Percentiles rank a stretch among this genome's conserved stretches.
These are phyloP conservation scores for Mus spretus DNA, from an alignment of 2,797 vertebrate species.

Conservation along the genomic window DNA sequence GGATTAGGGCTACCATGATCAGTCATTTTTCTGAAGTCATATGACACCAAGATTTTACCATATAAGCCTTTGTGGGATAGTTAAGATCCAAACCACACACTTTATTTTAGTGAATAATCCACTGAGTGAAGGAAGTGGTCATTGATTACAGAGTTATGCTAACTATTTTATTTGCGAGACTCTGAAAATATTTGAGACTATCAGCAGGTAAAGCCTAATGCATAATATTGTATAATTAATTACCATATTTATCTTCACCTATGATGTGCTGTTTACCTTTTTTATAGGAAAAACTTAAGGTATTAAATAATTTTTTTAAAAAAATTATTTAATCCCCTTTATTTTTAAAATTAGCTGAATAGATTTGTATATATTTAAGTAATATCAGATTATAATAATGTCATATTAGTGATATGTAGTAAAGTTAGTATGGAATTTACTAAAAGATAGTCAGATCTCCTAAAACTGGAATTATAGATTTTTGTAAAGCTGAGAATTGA, in stretches of 20 bases:
- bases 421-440: background rate
- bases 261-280: background rate
- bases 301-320: background rate
- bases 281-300: background rate
- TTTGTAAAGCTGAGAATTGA: background rate
- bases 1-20: background rate
- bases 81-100: too few relatives aligned
- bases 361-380: background rate
- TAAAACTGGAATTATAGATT: background rate
- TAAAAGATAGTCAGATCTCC: background rate
- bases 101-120: slow-evolving; percentile 39
- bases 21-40: background rate
- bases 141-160: background rate
- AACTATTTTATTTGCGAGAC: background rate
- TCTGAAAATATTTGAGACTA: background rate
- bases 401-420: background rate
- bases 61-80: background rate
- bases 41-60: background rate
- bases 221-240: slow-evolving; percentile 10
- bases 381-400: background rate
- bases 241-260: background rate
- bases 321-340: background rate
- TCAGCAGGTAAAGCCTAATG: background rate
- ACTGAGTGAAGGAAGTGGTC: background rate
- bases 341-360: background rate